Evolutionary conservation across 64 coral and sea anemone species (phyloP), one percentile per base, ranked within the genome.

Genomic region (Actinia tenebrosa): DNA sequence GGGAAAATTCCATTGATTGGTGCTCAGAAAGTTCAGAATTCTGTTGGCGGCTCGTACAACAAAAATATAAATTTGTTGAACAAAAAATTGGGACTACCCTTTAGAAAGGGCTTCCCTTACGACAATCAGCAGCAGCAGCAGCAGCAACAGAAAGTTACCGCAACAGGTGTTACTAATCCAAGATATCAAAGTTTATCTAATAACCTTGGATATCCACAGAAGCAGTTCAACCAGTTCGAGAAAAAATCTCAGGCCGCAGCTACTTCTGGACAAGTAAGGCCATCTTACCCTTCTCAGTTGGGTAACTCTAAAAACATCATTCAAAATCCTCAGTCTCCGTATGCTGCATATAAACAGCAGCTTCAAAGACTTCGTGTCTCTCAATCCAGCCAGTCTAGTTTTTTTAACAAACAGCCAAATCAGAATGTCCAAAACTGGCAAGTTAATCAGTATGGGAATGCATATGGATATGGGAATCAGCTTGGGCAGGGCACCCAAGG

Each of bases 271-370:
- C 9, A 10, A 75, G 69, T 75, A 42, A 75, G 27, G 13, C 42
- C 69, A 75, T 75, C 69, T 30, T 75, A 42, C 26, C 69, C 69
- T 10, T 37, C 69, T 42, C 69, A 75, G 69, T 30, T 30, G 69
- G 69, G n/a, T 66, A 66, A 66, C 20, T 66, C 69, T n/a, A 75
- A 42, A 27, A 30, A 26, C 10, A 26, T 27, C 2, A 42, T 1
- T 75, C 69, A 75, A 42, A 42, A 75, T 25, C 79, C 16, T 20
- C 14, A 81, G 46, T 81, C 79, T 81, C 79, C 79, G 6, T 81
- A 81, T 37, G 44, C 17, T 81, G 43, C 50, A 14, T 81, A 81
- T 53, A 81, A 52, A 81, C 43, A 81, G 50, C 79, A 81, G 46
- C 43, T 50, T 7, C 43, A 81, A 53, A 81, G 79, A 81, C 79